A percentile compares a stretch with the other conserved stretches of the same genome.
These are phyloP conservation scores for Ormyrus rosae DNA, from an alignment of 2,888 invertebrate genomes.

Conservation along the genomic window DNA sequence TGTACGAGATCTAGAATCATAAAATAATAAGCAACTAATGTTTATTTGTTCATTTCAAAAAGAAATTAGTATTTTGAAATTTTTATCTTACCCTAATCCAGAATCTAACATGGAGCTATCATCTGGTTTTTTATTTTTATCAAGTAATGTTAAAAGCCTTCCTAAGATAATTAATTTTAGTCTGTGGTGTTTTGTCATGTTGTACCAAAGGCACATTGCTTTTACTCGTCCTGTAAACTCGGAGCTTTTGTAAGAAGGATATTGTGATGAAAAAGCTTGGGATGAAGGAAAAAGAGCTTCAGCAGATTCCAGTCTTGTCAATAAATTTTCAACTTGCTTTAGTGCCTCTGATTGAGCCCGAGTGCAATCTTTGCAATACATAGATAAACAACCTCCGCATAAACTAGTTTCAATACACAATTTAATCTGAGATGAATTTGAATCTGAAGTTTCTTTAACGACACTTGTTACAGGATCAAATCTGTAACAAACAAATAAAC, in stretches of 20 bases:
- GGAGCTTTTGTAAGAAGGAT: conserved; percentile 82
- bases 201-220: conserved; percentile 94
- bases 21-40: background rate
- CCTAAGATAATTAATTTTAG: conserved; percentile 87
- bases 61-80: background rate
- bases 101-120: conserved; percentile 64
- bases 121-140: conserved; percentile 67
- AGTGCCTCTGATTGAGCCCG: conserved; percentile 86
- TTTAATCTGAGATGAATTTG: background rate
- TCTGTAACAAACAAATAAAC: conserved; percentile 1
- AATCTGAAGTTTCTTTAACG: conserved; percentile 15
- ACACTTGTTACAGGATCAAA: conserved; percentile 52
- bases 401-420: conserved; percentile 62
- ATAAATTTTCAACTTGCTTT: conserved; percentile 83
- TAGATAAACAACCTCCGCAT: conserved; percentile 84
- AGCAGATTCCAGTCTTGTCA: conserved; percentile 85
- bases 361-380: conserved; percentile 84
- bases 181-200: conserved; percentile 90
- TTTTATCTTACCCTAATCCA: conserved; percentile 63
- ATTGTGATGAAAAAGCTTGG: conserved; percentile 85
- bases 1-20: conserved; percentile 52
- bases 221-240: conserved; percentile 83
- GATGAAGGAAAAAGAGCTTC: conserved; percentile 91
- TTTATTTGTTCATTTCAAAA: too few species aligned
- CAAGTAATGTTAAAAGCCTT: conserved; percentile 79